Percentiles rank a stretch among this genome's conserved stretches.
These are phyloP conservation scores for Drosophila navojoa DNA, from an alignment of 1,140 invertebrate species.

Conservation along the genomic window DNA sequence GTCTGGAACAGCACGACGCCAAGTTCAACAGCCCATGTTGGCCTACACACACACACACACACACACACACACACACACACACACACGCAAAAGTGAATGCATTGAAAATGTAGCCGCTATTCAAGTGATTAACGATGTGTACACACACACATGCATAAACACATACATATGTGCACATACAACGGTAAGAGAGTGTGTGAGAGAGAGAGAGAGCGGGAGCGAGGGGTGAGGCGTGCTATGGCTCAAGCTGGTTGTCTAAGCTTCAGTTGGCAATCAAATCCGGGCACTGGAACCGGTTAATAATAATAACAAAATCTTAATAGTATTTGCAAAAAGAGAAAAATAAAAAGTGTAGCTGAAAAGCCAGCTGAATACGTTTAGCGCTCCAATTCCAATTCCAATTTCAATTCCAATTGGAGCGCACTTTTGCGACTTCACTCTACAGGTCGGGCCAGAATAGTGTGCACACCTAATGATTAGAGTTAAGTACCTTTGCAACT, in stretches of 20 bases:
- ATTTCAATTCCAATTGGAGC: constrained; percentile 27
- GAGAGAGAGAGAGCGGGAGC: not conserved
- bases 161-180: not conserved
- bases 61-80: constrained; percentile 1
- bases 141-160: not conserved
- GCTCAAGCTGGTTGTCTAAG: not conserved
- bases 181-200: not conserved
- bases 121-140: constrained; percentile 27
- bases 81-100: constrained; percentile 8
- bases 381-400: constrained; percentile 58
- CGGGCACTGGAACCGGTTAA: constrained; percentile 35
- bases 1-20: not conserved
- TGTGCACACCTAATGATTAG: constrained; percentile 21
- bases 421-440: constrained; percentile 9
- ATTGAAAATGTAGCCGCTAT: constrained; percentile 24
- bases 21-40: constrained; percentile 37
- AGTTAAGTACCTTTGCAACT: not conserved
- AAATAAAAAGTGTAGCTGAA: constrained; percentile 5
- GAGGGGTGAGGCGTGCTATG: no score
- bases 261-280: constrained; percentile 35
- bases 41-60: constrained; percentile 4
- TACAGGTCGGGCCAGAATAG: constrained; percentile 32
- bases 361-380: constrained; percentile 24
- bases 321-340: constrained; percentile 3
- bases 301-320: constrained; percentile 1